A percentile compares a stretch with the other conserved stretches of the same genome.
Conservation (phyloP, 2,113 vertebrate genomes). For the Myrmophylax atrothorax region DNA sequence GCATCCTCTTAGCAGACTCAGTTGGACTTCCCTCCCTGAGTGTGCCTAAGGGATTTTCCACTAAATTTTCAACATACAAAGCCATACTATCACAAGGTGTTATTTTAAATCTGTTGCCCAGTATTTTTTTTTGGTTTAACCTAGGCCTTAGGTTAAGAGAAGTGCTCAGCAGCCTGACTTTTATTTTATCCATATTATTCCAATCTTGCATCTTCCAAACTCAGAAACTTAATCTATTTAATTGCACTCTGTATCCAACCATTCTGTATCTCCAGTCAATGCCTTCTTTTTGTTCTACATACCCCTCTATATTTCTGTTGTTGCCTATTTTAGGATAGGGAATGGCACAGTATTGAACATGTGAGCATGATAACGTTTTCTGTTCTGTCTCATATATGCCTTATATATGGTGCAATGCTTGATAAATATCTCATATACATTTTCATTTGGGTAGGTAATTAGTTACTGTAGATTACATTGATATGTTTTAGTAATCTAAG, state of each 20-base stretch:
- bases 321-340: not conserved
- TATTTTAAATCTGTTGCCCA: not conserved
- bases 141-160: not conserved
- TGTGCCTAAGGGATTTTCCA: not conserved
- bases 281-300: not conserved
- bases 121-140: not conserved
- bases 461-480: not conserved
- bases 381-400: not conserved
- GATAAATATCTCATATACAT: not conserved
- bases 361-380: fast-evolving
- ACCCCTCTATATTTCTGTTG: not conserved
- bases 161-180: not conserved
- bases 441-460: not conserved
- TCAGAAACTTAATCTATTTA: not conserved
- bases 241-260: not conserved
- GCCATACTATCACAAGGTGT: not conserved
- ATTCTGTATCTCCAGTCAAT: not conserved
- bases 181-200: not conserved
- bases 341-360: not conserved
- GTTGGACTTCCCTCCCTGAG: not conserved
- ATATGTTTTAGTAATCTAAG: not conserved
- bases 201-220: not conserved
- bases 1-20: not conserved
- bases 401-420: not conserved
- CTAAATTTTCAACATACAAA: not conserved